A percentile compares a stretch with the other conserved stretches of the same genome.
Conservation (phyloP, 2,888 invertebrate species). For the Scaptomyza parva region DNA sequence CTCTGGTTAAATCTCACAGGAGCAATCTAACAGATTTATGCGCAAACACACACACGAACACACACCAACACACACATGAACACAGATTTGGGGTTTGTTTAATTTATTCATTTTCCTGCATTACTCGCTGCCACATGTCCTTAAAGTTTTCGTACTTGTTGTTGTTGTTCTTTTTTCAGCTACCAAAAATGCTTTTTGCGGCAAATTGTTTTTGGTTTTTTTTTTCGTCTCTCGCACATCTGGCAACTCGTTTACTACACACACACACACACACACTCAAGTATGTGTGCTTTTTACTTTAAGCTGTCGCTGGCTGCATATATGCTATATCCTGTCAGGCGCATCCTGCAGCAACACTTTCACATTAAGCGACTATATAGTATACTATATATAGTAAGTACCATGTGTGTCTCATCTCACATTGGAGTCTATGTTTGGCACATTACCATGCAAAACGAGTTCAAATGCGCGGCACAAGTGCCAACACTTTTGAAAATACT, state of each 20-base stretch:
- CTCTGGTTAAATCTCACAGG: conserved; percentile 49
- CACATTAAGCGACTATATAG: conserved; percentile 34
- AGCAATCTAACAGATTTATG: conserved; percentile 68
- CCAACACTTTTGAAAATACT: conserved; percentile 29
- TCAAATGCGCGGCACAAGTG: conserved; percentile 14
- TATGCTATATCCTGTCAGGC: conserved; percentile 67
- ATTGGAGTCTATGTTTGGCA: conserved; percentile 36
- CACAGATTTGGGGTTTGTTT: conserved; percentile 32
- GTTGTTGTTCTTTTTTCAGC: conserved; percentile 17
- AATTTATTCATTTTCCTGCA: conserved; percentile 72
- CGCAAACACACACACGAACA: conserved; percentile 16
- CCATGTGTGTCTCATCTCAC: not conserved
- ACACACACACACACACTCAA: conserved; percentile 7
- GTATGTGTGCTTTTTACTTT: conserved; percentile 58
- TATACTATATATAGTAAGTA: no score
- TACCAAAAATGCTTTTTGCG: conserved; percentile 52
- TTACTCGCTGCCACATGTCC: conserved; percentile 46
- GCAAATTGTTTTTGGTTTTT: conserved; percentile 47
- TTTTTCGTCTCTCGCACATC: conserved; percentile 59
- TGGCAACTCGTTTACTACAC: conserved; percentile 57
- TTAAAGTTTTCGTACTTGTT: conserved; percentile 52
- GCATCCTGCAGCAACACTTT: conserved; percentile 66
- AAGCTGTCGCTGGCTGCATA: conserved; percentile 60
- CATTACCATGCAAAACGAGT: conserved; percentile 55
- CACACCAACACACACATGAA: conserved; percentile 19